These are phyloP conservation scores for Meriones unguiculatus DNA, from an alignment of 2,113 vertebrate species.

Conservation along the genomic window DNA sequence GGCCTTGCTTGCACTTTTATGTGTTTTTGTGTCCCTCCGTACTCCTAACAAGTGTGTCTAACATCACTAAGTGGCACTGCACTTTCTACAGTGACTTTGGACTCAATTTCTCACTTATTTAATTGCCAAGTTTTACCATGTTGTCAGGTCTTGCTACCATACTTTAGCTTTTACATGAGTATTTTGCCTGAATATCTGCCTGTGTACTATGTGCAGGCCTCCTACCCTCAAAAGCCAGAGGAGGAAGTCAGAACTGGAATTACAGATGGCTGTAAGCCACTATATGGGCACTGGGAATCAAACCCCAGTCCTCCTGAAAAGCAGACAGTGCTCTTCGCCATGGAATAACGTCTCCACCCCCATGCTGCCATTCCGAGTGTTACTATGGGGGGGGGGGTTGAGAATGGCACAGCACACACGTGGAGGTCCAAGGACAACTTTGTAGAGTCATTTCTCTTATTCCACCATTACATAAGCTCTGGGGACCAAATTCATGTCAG, in stretches of 20 bases:
- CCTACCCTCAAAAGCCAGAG: neutral
- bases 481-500: neutral
- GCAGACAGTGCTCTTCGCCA: neutral
- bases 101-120: neutral
- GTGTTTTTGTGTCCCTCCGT: neutral
- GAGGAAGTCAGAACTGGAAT: neutral
- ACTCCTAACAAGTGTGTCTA: neutral
- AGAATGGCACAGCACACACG: neutral
- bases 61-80: neutral
- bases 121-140: neutral
- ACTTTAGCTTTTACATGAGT: neutral
- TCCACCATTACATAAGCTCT: neutral
- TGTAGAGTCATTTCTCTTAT: neutral
- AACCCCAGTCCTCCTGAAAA: neutral
- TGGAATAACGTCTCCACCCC: neutral
- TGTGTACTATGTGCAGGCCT: neutral
- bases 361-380: neutral
- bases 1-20: neutral
- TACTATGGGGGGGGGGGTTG: too few species aligned
- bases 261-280: neutral
- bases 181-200: neutral
- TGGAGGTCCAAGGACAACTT: neutral
- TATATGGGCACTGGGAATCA: neutral
- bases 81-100: neutral
- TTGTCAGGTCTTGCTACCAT: neutral